phyloP scores from a whole-genome alignment of 2,888 invertebrate genomes.

The Agrotis puta region DNA sequence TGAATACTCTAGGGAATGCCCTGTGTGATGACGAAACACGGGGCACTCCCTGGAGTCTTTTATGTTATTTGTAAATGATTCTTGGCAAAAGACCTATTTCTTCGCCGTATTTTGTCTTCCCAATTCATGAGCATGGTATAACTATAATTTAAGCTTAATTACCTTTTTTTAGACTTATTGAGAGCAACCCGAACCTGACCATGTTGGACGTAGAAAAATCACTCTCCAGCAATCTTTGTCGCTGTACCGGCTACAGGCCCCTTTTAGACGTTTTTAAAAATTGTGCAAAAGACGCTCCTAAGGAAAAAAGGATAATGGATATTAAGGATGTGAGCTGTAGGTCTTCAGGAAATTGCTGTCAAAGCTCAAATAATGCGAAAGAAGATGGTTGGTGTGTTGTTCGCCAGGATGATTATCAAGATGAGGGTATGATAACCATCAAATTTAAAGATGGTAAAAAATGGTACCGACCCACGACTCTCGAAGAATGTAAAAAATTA shows the following conservation, averaged over 20 bases:
- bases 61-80: too few relatives aligned
- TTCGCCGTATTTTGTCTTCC: too few relatives aligned
- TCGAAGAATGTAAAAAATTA: slow-evolving; percentile 86
- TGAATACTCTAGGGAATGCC: too few relatives aligned
- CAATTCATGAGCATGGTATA: too few relatives aligned
- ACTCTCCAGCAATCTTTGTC: slow-evolving; percentile 93
- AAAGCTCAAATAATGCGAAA: slow-evolving; percentile 33
- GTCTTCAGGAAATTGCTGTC: slow-evolving; percentile 59
- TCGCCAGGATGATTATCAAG: slow-evolving; percentile 61
- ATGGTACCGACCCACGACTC: slow-evolving; percentile 88
- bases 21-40: too few relatives aligned
- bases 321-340: slow-evolving; percentile 56
- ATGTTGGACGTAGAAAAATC: slow-evolving; percentile 93
- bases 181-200: slow-evolving; percentile 84
- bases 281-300: slow-evolving; percentile 86
- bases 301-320: slow-evolving; percentile 53
- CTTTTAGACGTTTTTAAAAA: slow-evolving; percentile 92
- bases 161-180: slow-evolving; percentile 29
- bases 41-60: too few relatives aligned
- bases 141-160: too few relatives aligned
- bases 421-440: slow-evolving; percentile 59
- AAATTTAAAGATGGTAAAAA: slow-evolving; percentile 74
- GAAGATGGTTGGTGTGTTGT: slow-evolving; percentile 78
- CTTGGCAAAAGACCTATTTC: too few relatives aligned
- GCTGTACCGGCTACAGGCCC: slow-evolving; percentile 93